Base-by-base conservation (phyloP, 2,888 invertebrate genomes). In the Cartodere bifasciata region DNA sequence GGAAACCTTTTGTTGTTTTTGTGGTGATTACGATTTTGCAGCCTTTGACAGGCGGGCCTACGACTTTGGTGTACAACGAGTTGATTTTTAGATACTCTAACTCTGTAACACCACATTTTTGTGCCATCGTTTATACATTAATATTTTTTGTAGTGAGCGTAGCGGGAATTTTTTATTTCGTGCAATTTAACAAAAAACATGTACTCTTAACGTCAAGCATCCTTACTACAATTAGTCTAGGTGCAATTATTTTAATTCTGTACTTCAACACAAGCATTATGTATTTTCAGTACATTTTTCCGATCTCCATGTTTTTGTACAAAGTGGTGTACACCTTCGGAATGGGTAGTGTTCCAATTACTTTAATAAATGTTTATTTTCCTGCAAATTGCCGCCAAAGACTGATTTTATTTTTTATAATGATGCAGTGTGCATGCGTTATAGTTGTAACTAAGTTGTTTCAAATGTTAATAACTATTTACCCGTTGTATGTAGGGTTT, bases 401-500 rank as follows among this genome's bases (percentile, higher is more conserved):
- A 9, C 41, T 53, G 3, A 39, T 40, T 9, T 47, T 52, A 16
- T 44, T 52, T 35, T 56, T 50, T 34, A 37, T 53, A n/a, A 50
- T 55, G 40, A 43, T 48, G 12, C 47, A 50, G 36, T 55, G 49
- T 3, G 40, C 52, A 7, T 46, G 53, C 15, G 59, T 56, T 4
- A 41, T 60, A 15, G 47, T 54, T 20, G 50, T 56, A 9, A 60
- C 60, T 2, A 60, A 60, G 44, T 46, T 58, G 15, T 59, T 58
- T 36, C 59, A 60, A 42, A 55, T 59, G 33, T 64, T 78, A 29
- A 64, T 64, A 40, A 69, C 70, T 37, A 52, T 54, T 3, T 67
- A 62, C 40, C 67, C 67, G 27, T 67, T 75, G 41, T 70, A 72
- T 52, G 62, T 68, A 42, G 68, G 71, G 38, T 78, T 77, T 54